Conservation (phyloP, 2,113 vertebrate genomes). For the Accipiter cooperii region DNA sequence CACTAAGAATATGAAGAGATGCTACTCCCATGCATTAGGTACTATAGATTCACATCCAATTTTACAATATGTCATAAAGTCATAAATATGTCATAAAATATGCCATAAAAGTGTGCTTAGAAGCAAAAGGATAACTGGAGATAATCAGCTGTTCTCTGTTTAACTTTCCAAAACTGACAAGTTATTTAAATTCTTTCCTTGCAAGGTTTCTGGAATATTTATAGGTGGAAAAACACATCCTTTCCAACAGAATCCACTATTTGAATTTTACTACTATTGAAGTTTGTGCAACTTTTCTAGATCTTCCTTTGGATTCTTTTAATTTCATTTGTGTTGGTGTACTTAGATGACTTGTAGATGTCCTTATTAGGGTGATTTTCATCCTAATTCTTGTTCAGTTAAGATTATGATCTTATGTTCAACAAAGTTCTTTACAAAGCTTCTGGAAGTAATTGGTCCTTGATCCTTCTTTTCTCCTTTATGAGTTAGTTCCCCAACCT, state of each 20-base stretch:
- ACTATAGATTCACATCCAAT: background rate
- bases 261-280: background rate
- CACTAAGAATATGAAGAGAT: background rate
- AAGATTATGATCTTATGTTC: background rate
- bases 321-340: background rate
- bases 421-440: background rate
- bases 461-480: background rate
- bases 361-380: background rate
- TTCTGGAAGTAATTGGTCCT: background rate
- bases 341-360: background rate
- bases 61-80: background rate
- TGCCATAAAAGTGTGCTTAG: background rate
- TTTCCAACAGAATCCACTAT: background rate
- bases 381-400: background rate
- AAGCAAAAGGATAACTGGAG: background rate
- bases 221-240: background rate
- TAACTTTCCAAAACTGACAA: background rate
- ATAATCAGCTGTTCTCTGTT: background rate
- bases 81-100: background rate
- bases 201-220: background rate
- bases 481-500: background rate
- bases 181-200: background rate
- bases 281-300: background rate
- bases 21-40: fast-evolving
- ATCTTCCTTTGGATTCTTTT: background rate